Evolutionary conservation across 2,888 invertebrate genomes (phyloP), one percentile per base, ranked within the genome.

Genomic region (Nephrocerus scutellatus): DNA sequence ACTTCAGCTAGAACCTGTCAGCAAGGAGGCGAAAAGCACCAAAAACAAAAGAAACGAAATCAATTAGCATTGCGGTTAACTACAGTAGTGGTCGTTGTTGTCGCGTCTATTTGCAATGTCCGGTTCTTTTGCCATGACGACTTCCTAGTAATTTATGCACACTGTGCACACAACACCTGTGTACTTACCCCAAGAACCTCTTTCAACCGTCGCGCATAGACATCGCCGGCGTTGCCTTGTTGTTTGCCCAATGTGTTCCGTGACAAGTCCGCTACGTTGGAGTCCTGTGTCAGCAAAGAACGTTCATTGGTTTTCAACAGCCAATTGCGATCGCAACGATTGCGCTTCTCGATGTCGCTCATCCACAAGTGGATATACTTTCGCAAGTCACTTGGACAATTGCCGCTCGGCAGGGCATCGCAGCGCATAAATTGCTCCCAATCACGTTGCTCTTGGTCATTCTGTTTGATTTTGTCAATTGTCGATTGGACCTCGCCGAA

Each of bases 351-450:
- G 5, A 59, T 59, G 36, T 60, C 60, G 28, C 50, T 50, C 23
- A 54, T 53, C 69, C 68, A 69, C 49, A 68, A 64, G 46, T 69
- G 66, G 19, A 69, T 58, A 42, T 69, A 69, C 36, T 64, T 67
- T 5, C 69, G 56, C 31, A 69, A 49, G 47, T 69, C 68, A 36
- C 68, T 62, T 6, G 69, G 67, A 46, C 63, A 62, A 29, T 56
- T 59, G 3, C 66, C 59, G 48, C 60, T 64, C 3, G 69, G 69
- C 6, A 68, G 49, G 3, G 68, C 68, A 38, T 68, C 65, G 54
- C 69, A 69, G 5, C 68, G 62, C 68, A 69, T 68, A 36, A 58
- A 69, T 40, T 61, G 62, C 36, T 65, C 62, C 69, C 69, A 69
- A 30, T 68, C 68, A 8, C 51, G 51, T 24, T 60, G 47, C 29